These are phyloP conservation scores for Euglossa dilemma DNA, from an alignment of 1,140 invertebrate species.

Conservation along the genomic window DNA sequence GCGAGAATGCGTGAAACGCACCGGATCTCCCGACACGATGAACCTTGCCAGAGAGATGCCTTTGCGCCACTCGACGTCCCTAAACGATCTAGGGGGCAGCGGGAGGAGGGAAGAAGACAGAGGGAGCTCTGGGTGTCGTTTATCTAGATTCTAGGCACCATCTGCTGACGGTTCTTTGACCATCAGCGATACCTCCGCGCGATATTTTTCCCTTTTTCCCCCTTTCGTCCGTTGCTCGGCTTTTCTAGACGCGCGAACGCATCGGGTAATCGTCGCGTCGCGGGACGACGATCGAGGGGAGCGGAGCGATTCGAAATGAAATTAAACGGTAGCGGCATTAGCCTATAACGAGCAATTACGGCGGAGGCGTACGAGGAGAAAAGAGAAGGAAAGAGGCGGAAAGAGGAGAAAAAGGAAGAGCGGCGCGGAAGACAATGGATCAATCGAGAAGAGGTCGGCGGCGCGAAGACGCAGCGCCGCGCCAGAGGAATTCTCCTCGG, in stretches of 20 bases:
- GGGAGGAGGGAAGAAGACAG: neutral
- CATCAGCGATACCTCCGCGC: neutral
- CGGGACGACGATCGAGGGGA: neutral
- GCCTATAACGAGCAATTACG: neutral
- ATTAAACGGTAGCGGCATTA: neutral
- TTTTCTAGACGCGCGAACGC: no score
- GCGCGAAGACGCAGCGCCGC: neutral
- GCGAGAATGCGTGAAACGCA: conserved; percentile 69
- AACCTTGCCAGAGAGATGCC: conserved; percentile 42
- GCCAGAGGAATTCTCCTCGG: neutral
- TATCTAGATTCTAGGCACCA: neutral
- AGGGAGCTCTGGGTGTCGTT: neutral
- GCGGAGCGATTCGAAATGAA: neutral
- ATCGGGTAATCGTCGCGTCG: no score
- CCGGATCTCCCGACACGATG: conserved; percentile 37
- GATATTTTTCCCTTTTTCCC: neutral
- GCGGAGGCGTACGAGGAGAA: neutral
- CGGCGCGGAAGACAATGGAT: neutral
- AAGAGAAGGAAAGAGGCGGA: no score
- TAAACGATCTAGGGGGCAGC: neutral
- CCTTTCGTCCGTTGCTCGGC: no score
- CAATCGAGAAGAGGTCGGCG: neutral
- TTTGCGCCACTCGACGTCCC: conserved; percentile 14
- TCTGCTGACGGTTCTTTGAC: neutral
- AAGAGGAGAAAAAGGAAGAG: no score